Evolutionary conservation across 2,888 invertebrate species (phyloP), one percentile per base, ranked within the genome.

Genomic region (Mechanitis mazaeus): DNA sequence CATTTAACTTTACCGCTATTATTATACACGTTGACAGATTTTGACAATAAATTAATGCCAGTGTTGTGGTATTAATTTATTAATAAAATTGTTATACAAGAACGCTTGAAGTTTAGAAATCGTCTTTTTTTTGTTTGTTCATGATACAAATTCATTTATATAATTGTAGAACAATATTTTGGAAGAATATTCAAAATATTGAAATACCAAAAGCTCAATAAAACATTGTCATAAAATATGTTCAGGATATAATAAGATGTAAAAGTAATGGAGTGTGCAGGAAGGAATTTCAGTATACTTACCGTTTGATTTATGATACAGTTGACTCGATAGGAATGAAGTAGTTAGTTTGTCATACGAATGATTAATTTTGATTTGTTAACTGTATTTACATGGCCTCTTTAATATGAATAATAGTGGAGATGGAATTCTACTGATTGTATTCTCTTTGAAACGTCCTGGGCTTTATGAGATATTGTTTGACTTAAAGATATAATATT

Each of bases 321-420:
- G 70, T 69, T 69, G 75, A 71, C 74, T 73, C 65, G 68, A 71
- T 72, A 71, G 71, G 70, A 74, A 80, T 79, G 74, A 72, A 79
- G 73, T 78, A 79, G 78, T 80, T 78, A 75, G 76, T 79, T 76
- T 79, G 80, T 80, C 77, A 79, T 75, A 74, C 72, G 68, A 67
- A 74, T 80, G 80, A 85, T 81, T 79, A 77, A 84, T 84, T 67
- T 72, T 60, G 63, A 50, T 64, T 63, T 20, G 20, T 20, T 20
- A 20, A 20, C 64, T 68, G 58, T 69, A 69, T 70, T 72, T 69
- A 71, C 65, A 69, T 69, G 62, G 60, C 66, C 62, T 64, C 62
- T 63, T 59, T 64, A 54, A 33, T 42, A 58, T 66, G 66, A 71
- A 68, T 60, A 65, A 70, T 72, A 57, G 57, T 63, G 53, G 56